These are phyloP conservation scores for Sylvia atricapilla DNA, from an alignment of 2,113 vertebrate genomes.

Conservation along the genomic window DNA sequence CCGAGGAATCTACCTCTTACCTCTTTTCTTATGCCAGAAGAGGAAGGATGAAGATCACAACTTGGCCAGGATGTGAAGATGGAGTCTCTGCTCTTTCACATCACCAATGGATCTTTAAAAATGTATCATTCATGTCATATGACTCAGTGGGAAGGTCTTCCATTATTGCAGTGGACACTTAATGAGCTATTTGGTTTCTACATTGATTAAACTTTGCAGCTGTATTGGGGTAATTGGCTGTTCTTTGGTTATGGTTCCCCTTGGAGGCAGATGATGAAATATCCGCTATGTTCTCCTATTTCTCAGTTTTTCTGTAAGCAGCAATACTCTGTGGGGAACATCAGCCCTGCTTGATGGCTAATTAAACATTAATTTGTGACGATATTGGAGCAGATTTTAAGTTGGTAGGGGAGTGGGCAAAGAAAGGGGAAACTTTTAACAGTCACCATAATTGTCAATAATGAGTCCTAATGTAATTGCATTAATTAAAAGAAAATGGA, in stretches of 20 bases:
- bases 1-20: not conserved
- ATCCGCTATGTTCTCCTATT: not conserved
- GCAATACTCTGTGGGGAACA: not conserved
- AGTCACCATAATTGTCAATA: slow-evolving; percentile 51
- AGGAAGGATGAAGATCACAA: not conserved
- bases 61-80: not conserved
- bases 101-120: not conserved
- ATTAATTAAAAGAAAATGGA: slow-evolving; percentile 39
- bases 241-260: not conserved
- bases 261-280: slow-evolving; percentile 7
- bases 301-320: slow-evolving; percentile 10
- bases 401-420: not conserved
- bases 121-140: not conserved
- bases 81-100: not conserved
- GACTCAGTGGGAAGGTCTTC: not conserved
- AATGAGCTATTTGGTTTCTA: not conserved
- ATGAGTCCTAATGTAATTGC: slow-evolving; percentile 42
- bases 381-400: slow-evolving; percentile 40
- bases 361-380: slow-evolving; percentile 56
- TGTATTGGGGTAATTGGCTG: not conserved
- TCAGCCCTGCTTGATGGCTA: slow-evolving; percentile 48
- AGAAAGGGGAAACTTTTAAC: slow-evolving; percentile 35
- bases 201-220: not conserved
- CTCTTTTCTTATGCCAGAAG: not conserved
- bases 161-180: not conserved